phyloP scores from a whole-genome alignment of 2,113 vertebrate species.

The Acrocephalus kingi region DNA sequence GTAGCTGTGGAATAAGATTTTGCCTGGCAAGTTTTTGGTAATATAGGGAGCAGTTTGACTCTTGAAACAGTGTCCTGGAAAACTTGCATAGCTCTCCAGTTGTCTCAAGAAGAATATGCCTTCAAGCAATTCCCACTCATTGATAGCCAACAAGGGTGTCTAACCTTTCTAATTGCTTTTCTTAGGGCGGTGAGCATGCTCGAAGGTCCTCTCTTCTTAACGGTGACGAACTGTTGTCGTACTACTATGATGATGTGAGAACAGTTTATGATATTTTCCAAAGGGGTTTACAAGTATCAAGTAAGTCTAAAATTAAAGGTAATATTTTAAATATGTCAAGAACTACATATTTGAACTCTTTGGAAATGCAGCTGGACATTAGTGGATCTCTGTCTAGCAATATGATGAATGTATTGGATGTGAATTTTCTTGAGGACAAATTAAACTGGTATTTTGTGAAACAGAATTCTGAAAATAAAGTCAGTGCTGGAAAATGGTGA shows the following conservation, averaged over 20 bases:
- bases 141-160: not conserved
- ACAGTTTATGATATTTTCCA: slow-evolving; percentile 88
- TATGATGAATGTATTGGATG: not conserved
- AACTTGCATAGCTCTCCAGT: not conserved
- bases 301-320: slow-evolving; percentile 75
- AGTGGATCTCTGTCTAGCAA: not conserved
- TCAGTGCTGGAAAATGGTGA: not conserved
- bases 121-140: not conserved
- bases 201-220: slow-evolving; percentile 82
- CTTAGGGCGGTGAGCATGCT: slow-evolving; percentile 78
- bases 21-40: not conserved
- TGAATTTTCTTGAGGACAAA: not conserved
- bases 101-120: not conserved
- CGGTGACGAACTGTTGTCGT: slow-evolving; percentile 66
- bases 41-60: not conserved
- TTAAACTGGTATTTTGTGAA: not conserved
- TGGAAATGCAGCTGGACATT: not conserved
- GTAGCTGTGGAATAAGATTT: not conserved
- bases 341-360: not conserved
- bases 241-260: slow-evolving; percentile 84
- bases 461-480: not conserved
- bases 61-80: not conserved
- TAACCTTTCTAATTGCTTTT: not conserved
- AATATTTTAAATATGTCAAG: not conserved
- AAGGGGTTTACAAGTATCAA: slow-evolving; percentile 86